Conservation (phyloP, 92 coral and sea anemone genomes). For the Blastomussa wellsi region DNA sequence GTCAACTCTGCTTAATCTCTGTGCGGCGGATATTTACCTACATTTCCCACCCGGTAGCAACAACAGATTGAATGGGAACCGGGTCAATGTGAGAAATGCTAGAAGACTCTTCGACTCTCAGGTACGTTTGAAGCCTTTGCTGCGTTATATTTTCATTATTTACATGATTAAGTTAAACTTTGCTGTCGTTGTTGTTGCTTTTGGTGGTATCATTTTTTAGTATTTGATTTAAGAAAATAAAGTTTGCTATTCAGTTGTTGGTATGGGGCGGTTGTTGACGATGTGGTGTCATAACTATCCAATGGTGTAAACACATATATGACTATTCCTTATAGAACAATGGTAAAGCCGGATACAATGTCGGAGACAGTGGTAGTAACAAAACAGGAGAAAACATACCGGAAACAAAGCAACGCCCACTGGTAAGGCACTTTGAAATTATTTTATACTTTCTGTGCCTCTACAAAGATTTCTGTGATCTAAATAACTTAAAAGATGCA, state of each 20-base stretch:
- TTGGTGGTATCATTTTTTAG: no score
- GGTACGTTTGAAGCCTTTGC: constrained; percentile 6
- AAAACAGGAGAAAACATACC: constrained; percentile 14
- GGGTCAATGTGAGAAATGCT: constrained; percentile 47
- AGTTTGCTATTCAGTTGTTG: no score
- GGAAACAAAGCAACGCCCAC: constrained; percentile 44
- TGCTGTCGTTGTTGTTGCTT: no score
- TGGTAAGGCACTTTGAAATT: constrained; percentile 25
- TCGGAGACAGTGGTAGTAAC: constrained; percentile 39
- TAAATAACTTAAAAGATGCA: background rate
- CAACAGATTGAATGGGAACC: constrained; percentile 39
- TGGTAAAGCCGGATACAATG: constrained; percentile 65
- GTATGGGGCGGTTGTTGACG: no score
- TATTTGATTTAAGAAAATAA: no score
- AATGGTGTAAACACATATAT: no score
- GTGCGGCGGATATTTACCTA: constrained; percentile 43
- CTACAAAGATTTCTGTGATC: no score
- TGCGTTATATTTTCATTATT: no score
- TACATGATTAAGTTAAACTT: no score
- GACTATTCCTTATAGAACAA: constrained; percentile 42
- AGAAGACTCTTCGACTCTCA: constrained; percentile 65
- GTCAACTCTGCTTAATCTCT: background rate
- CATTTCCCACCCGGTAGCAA: constrained; percentile 54
- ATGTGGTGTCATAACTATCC: no score
- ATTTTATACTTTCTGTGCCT: background rate